Evolutionary conservation across 2,113 vertebrate genomes (phyloP).

Genomic region (Leptocoma aspasia): DNA sequence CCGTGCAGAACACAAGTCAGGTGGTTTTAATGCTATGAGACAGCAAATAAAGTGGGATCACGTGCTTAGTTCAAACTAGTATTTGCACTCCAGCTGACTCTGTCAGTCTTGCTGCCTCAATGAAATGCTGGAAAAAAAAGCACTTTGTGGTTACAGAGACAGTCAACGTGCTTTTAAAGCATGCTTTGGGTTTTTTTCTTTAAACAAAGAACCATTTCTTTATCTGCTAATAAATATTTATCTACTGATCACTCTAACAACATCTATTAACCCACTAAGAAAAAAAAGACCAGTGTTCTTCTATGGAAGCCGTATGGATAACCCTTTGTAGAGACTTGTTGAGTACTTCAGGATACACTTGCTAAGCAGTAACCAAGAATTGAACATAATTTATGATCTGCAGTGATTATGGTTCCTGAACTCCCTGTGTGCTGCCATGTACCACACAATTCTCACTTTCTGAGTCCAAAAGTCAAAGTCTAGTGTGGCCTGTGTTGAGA

Average conservation of each 20-base stretch:
- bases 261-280: not conserved
- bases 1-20: not conserved
- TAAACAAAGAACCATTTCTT: not conserved
- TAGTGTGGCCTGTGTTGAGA: not conserved
- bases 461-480: not conserved
- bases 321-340: not conserved
- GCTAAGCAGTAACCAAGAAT: not conserved
- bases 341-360: not conserved
- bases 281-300: not conserved
- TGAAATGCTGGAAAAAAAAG: not conserved
- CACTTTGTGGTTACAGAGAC: not conserved
- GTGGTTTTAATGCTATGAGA: not conserved
- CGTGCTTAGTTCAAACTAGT: not conserved
- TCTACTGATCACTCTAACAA: not conserved
- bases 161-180: not conserved
- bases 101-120: slow-evolving; percentile 3
- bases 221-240: not conserved
- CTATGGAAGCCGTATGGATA: not conserved
- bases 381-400: not conserved
- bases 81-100: not conserved
- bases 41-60: not conserved
- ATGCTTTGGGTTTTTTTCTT: not conserved
- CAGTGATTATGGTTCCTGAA: not conserved
- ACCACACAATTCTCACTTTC: not conserved
- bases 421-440: not conserved